Evolutionary conservation across 2,888 invertebrate species (phyloP).

Genomic region (Tineola bisselliella): DNA sequence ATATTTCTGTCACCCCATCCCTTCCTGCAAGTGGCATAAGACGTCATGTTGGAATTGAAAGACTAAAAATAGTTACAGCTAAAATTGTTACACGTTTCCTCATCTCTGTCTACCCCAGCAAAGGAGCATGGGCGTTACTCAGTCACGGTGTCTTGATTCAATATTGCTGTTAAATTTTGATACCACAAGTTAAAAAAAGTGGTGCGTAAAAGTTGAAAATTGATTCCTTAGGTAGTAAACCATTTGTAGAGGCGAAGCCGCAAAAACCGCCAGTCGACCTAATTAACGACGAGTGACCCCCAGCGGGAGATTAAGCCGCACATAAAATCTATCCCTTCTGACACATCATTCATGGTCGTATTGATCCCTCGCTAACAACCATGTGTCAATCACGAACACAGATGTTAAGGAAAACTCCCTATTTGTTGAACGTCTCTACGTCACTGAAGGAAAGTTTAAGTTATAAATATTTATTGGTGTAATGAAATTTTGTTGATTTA

Average conservation of each 20-base stretch:
- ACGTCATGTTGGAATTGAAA: too few species aligned
- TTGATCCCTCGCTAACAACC: constrained; percentile 6
- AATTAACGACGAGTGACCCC: constrained; percentile 9
- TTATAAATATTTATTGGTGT: too few species aligned
- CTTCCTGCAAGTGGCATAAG: too few species aligned
- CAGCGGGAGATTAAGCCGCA: constrained; percentile 27
- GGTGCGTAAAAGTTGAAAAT: not conserved
- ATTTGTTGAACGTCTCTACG: not conserved
- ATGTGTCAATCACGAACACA: constrained; percentile 7
- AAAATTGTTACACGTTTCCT: too few species aligned
- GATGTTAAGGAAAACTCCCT: constrained; percentile 1
- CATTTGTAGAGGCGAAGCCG: not conserved
- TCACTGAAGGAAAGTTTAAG: not conserved
- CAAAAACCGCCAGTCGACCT: constrained; percentile 12
- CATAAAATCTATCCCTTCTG: constrained; percentile 36
- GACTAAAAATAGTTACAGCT: not conserved
- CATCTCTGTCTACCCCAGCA: too few species aligned
- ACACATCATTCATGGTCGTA: constrained; percentile 8
- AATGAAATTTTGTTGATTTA: too few species aligned
- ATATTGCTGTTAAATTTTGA: not conserved
- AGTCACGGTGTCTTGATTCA: too few species aligned
- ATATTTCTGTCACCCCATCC: too few species aligned
- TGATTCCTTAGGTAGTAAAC: not conserved
- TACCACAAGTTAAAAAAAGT: too few species aligned
- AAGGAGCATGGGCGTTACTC: too few species aligned